A percentile compares a stretch with the other conserved stretches of the same genome.
Evolutionary conservation across 2,797 vertebrate species (phyloP).

Genomic region (Siniperca scherzeri): DNA sequence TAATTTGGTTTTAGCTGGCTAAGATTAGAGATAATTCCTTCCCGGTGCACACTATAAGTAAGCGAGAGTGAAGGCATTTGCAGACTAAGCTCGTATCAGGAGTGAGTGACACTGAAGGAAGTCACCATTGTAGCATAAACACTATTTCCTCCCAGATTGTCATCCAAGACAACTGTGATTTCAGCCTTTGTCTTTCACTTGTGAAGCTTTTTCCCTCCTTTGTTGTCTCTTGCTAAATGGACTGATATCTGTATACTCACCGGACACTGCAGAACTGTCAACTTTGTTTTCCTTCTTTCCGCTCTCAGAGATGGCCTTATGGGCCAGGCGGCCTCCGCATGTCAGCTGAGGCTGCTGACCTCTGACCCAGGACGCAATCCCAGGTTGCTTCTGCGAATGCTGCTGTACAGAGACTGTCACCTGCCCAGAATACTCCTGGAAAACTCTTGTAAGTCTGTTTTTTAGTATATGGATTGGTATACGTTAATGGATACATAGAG

Average conservation of each 20-base stretch:
- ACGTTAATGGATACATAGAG: background rate
- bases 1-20: constrained; percentile 93
- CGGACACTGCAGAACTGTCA: constrained; percentile 90
- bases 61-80: constrained; percentile 87
- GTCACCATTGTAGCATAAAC: constrained; percentile 82
- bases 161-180: constrained; percentile 62
- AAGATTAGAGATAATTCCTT: constrained; percentile 93
- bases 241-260: constrained; percentile 81
- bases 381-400: constrained; percentile 90
- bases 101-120: constrained; percentile 85
- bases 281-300: constrained; percentile 75
- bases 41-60: constrained; percentile 88
- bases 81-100: constrained; percentile 83
- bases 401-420: constrained; percentile 90
- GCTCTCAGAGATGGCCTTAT: constrained; percentile 88
- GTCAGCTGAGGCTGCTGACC: constrained; percentile 92
- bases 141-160: constrained; percentile 81
- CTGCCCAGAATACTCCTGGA: constrained; percentile 90
- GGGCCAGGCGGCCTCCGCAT: constrained; percentile 84
- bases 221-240: constrained; percentile 65
- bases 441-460: constrained; percentile 89
- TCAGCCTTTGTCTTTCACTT: constrained; percentile 59
- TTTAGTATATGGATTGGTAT: background rate
- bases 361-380: constrained; percentile 91
- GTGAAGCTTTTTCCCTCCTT: constrained; percentile 46